phyloP scores from a whole-genome alignment of 2,797 vertebrate species.

The Vipera ursinii region DNA sequence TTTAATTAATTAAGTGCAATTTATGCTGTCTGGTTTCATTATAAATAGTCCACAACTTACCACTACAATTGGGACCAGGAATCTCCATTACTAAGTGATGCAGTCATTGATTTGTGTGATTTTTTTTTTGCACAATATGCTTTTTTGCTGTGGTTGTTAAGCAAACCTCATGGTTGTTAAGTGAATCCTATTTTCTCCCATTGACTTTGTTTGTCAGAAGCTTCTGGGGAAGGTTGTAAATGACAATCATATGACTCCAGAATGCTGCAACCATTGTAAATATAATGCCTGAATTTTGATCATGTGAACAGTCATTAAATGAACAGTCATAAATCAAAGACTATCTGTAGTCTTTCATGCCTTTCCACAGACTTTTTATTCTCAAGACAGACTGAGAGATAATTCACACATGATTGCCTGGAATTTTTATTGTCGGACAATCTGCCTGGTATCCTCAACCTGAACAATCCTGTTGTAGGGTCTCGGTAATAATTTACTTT shows the following conservation, averaged over 20 bases:
- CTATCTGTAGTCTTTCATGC: neutral
- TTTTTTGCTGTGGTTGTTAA: neutral
- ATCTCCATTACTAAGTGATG: neutral
- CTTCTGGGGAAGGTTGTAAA: neutral
- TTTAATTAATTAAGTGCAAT: neutral
- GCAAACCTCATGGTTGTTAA: neutral
- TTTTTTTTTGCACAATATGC: neutral
- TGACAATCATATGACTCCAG: neutral
- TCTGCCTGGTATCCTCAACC: neutral
- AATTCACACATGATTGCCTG: neutral
- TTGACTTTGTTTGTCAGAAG: neutral
- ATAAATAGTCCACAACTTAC: neutral
- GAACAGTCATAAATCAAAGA: neutral
- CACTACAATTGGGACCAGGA: neutral
- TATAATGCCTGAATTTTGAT: neutral
- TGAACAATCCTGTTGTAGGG: neutral
- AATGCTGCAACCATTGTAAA: neutral
- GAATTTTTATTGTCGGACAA: neutral
- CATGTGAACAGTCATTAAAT: neutral
- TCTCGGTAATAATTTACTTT: neutral
- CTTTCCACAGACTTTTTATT: neutral
- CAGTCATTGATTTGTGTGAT: neutral
- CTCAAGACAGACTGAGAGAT: neutral
- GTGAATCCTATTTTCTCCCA: neutral
- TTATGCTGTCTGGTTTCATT: neutral